phyloP scores from a whole-genome alignment of 2,888 invertebrate species.

The Druceiella hillmani region DNA sequence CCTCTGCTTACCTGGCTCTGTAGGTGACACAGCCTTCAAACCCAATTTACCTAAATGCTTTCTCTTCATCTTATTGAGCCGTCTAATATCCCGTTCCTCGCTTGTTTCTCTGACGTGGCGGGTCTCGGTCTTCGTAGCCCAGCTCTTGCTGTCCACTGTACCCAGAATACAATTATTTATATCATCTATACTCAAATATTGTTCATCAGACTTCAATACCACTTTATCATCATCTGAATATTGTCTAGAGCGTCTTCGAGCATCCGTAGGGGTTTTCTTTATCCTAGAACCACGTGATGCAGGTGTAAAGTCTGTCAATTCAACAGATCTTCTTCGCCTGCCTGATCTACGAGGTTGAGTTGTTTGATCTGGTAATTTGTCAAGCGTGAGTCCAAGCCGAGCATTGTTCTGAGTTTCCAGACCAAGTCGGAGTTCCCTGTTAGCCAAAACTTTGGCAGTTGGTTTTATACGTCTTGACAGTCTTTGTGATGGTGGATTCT shows the following conservation, averaged over 20 bases:
- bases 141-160: background rate
- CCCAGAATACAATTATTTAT: slow-evolving; percentile 14
- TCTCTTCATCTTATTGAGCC: slow-evolving; percentile 50
- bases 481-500: slow-evolving; percentile 36
- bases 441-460: slow-evolving; percentile 61
- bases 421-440: slow-evolving; percentile 56
- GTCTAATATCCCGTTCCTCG: slow-evolving; percentile 36
- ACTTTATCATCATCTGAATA: background rate
- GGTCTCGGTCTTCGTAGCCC: slow-evolving; percentile 2
- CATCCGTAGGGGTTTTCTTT: slow-evolving; percentile 1
- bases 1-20: slow-evolving; percentile 7
- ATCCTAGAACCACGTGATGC: too few relatives aligned
- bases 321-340: slow-evolving; percentile 28
- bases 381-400: slow-evolving; percentile 40
- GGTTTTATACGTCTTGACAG: slow-evolving; percentile 56
- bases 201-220: background rate
- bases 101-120: slow-evolving; percentile 28
- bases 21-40: slow-evolving; percentile 39
- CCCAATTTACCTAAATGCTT: slow-evolving; percentile 55
- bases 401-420: slow-evolving; percentile 54
- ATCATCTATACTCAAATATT: slow-evolving; percentile 12
- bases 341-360: slow-evolving; percentile 37
- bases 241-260: too few relatives aligned
- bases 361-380: slow-evolving; percentile 37
- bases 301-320: slow-evolving; percentile 7